Evolutionary conservation across 2,888 invertebrate species (phyloP), one percentile per base, ranked within the genome.

Genomic region (Arrhopalites spinosus): DNA sequence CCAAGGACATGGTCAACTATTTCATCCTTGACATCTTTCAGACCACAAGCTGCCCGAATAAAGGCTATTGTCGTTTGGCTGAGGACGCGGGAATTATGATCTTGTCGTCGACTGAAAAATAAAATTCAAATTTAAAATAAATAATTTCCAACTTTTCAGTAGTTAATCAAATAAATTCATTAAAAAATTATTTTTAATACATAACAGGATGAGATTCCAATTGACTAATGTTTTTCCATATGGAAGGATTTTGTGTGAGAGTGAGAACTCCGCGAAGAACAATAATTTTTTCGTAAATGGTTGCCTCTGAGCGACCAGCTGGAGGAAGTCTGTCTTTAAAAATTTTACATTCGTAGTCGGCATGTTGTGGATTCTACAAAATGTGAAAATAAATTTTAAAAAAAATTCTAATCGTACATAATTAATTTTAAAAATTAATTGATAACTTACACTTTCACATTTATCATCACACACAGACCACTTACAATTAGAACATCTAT

Each of bases 381-480:
- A 68, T 1, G 43, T 3, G 3, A 29, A 36, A 67, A 27, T 13
- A 47, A 69, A 45, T 45, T 50, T 45, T 25, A 8, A 45, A 27
- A 69, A 11, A 2, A 13, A 45, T 50, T 50, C 47, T 11, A 53
- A 20, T 8, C 3, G 3, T 5, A 53, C 53, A 53, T n/a, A n/a
- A n/a, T n/a, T 59, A 7, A 5, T 13, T 13, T 30, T 43, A 17
- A 30, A 36, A 67, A 66, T 36, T n/a, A 23, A n/a, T 67, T 74
- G 2, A 20, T 27, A 43, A 56, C 45, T 43, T 77, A 80, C 82
- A 76, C 77, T 77, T 75, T 81, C 79, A 72, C 82, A 82, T 53
- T 78, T 68, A 8, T 20, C 13, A 30, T 67, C 56, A 47, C 81
- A 81, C n/a, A 82, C 63, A 29, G 82, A 81, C 82, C 81, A 82